Evolutionary conservation across 2,888 invertebrate genomes (phyloP).

Genomic region (Tupiocoris notatus): DNA sequence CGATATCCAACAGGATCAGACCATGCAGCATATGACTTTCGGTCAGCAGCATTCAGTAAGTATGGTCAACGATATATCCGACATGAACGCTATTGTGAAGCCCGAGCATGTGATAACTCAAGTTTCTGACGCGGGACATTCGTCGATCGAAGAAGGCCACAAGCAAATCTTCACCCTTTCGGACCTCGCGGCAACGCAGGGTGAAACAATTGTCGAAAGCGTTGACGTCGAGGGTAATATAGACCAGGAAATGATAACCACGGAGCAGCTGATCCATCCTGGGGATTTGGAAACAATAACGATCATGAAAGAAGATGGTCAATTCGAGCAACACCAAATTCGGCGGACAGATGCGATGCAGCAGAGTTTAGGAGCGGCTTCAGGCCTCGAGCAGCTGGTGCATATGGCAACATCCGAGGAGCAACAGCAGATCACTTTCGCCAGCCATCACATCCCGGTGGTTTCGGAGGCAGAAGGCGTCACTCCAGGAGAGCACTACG

Average conservation of each 20-base stretch:
- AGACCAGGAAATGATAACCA: constrained; percentile 8
- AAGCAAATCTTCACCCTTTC: constrained; percentile 25
- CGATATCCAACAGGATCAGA: not conserved
- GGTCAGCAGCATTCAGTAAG: not conserved
- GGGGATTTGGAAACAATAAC: not conserved
- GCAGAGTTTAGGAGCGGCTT: not conserved
- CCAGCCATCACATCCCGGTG: not conserved
- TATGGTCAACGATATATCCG: not conserved
- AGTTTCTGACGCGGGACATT: not conserved
- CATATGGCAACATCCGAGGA: constrained; percentile 14
- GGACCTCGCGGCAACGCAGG: constrained; percentile 9
- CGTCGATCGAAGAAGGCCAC: not conserved
- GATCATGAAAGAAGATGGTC: constrained; percentile 16
- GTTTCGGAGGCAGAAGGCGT: not conserved
- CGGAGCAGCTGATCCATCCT: not conserved
- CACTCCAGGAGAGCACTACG: not conserved
- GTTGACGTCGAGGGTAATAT: not conserved
- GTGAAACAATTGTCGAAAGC: constrained; percentile 25
- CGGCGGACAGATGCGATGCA: not conserved
- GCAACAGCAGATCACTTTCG: constrained; percentile 26
- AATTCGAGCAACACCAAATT: not conserved
- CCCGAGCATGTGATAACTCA: not conserved
- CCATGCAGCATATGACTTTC: not conserved
- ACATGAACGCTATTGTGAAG: constrained; percentile 7
- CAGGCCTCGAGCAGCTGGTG: constrained; percentile 14